Evolutionary conservation across 2,797 vertebrate species (phyloP), one percentile per base, ranked within the genome.

Genomic region (Protosalanx chinensis): DNA sequence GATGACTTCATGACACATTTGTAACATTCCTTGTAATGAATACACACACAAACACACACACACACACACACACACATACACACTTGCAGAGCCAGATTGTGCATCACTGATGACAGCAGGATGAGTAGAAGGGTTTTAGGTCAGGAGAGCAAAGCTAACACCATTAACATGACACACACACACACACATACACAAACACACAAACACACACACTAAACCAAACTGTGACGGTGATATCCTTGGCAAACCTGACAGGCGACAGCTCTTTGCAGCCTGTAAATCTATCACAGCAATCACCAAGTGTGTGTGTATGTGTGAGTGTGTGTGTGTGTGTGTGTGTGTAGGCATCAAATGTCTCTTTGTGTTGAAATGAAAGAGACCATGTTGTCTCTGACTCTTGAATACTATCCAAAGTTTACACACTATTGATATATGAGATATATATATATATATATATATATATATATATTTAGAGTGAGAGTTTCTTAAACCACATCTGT

Each of bases 241-340:
- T 20, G 23, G 18, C 56, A 58, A n/a, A 23, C 8, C 56, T 58
- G 6, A 58, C 56, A 58, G 56, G 10, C 56, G 56, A 58, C 56
- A 58, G 20, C 56, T 58, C 16, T 58, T 23, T 20, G 56, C 56
- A 58, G 56, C 4, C 23, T 58, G 56, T 58, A 58, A 58, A 58
- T 58, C 15, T 58, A n/a, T 58, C 56, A 58, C n/a, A 58, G 56
- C 56, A 23, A 58, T 58, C 56, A 58, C 18, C 56, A 58, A 8
- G 65, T 68, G 49, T 68, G 41, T 67, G 65, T 67, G 46, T 49
- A 46, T 67, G 65, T 57, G 53, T 57, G 20, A n/a, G 53, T 23
- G 56, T 58, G 56, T 58, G 56, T 20, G 3, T 46, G 41, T 46
- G 41, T 46, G 41, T 46, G 41, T 46, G 41, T 41, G 35, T 8